Base-by-base conservation (phyloP, 2,888 invertebrate genomes). In the Odontocerum albicorne region DNA sequence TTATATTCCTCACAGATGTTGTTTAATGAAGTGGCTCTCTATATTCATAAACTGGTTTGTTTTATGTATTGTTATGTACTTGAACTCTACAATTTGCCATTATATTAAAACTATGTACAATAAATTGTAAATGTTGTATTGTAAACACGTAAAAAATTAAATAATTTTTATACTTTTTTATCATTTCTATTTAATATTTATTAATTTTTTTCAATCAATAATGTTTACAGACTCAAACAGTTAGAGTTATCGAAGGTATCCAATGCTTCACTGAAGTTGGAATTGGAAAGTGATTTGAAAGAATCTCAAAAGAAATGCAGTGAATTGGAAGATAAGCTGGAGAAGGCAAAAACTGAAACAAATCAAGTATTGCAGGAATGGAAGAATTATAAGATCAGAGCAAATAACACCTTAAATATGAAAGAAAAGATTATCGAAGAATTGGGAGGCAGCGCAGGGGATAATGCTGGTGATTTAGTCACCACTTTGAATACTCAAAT, bases 341-440 rank as follows among this genome's bases (percentile, higher is more conserved):
- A 71, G 53, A 72, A 72, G 64, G 65, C 79, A 47, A 69, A 72
- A 15, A 70, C 68, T 44, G 83, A 83, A 61, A 66, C 74, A 1
- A 67, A 66, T 12, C 67, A 69, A 52, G 65, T 73, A 10, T 71
- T 72, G 16, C 66, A 67, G 4, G 90, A 92, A 66, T 78, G 90
- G 64, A 81, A 85, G 49, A 86, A 87, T 49, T 91, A 92, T 69
- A 85, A 88, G 63, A 82, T 83, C n/a, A 86, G 91, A 65, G 91
- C 91, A 0, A 83, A 88, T 64, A 80, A 84, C 61, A 88, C 90
- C 55, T 70, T 92, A 6, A 86, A 85, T 68, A 85, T 86, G 59
- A 91, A 91, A 65, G 91, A 92, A 65, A 82, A 84, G 62, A 70
- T 90, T 19, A 88, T 90, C 52, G 72, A 79, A 4, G 82, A 84